Base-by-base conservation (phyloP, 2,113 vertebrate genomes). In the Sapayoa aenigma region DNA sequence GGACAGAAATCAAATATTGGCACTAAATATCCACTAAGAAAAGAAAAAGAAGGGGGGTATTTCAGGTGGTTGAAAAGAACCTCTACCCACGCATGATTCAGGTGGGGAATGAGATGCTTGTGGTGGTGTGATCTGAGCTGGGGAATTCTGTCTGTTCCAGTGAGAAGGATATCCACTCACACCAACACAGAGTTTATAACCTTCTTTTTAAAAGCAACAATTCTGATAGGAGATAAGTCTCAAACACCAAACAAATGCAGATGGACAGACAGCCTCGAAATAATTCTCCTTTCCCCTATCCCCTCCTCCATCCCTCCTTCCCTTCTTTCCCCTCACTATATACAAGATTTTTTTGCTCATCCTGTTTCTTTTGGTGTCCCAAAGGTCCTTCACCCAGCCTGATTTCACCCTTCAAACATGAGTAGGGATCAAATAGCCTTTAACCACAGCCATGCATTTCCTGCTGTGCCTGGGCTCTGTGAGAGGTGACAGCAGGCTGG, bases 11-110 rank as follows among this genome's bases (percentile, higher is more conserved):
- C 42, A 93, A 83, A 71, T 66, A 60, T 2, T 55, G 39, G 53
- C 73, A 6, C 21, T 8, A 50, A 10, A 5, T 59, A 78, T 16
- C 52, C 30, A 21, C 37, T 42, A 82, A 56, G n/a, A 42, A 20
- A 77, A 59, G 23, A 84, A 65, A 67, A 50, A 33, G 30, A 53
- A 60, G 13, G 25, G 35, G 23, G 19, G 21, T 6, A n/a, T 58
- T 84, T 53, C 53, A 44, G 59, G 47, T 19, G 25, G 30, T 49
- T 46, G 56, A 20, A 77, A 56, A 87, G 49, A 27, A 65, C 23
- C 24, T 27, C 37, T 5, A 3, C 23, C 21, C n/a, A 15, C 0
- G 1, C 0, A 0, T 1, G 6, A 23, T 47, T 59, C 21, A 19
- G 27, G 12, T 22, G 16, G 2, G 3, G 30, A 46, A 35, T 3